Base-by-base conservation (phyloP, 2,888 invertebrate genomes). In the Nasonia oneida region DNA sequence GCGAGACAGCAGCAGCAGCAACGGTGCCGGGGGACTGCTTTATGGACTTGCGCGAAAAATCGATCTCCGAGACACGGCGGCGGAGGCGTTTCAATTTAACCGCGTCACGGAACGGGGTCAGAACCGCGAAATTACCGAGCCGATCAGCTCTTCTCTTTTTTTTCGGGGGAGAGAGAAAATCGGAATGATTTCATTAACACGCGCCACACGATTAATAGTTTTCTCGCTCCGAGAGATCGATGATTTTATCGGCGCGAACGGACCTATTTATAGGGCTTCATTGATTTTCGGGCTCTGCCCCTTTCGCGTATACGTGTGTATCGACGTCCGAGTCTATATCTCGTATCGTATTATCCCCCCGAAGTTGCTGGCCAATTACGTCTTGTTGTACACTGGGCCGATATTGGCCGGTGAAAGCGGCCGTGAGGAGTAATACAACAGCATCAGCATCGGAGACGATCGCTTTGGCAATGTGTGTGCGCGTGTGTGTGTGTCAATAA, bases 31-130 rank as follows among this genome's bases (percentile, higher is more conserved):
- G 1, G 57, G 57, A 57, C 50, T 82, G 39, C 75, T 82, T 74
- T 75, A 75, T 75, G 75, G 82, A 50, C 67, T 75, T 39, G 10
- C 50, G 64, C 37, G 39, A 67, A 53, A 76, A 61, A 61, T 61
- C 57, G 57, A 61, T 61, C 57, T 61, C n/a, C 57, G 23, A 61
- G 57, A 61, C 57, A 61, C 57, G 57, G n/a, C 57, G 57, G n/a
- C 8, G n/a, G n/a, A 61, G n/a, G 57, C 57, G 6, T 61, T 61
- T 61, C 57, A 61, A 61, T 61, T 61, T 61, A n/a, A 47, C n/a
- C n/a, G 57, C n/a, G 57, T 23, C 57, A 23, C n/a, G 57, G 18
- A 61, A 61, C 57, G n/a, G n/a, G 57, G 57, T 61, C 57, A 61
- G 57, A 61, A n/a, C 57, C n/a, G n/a, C n/a, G n/a, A 61, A 61